phyloP scores from a whole-genome alignment of 2,797 vertebrate genomes.

The Alauda arvensis region DNA sequence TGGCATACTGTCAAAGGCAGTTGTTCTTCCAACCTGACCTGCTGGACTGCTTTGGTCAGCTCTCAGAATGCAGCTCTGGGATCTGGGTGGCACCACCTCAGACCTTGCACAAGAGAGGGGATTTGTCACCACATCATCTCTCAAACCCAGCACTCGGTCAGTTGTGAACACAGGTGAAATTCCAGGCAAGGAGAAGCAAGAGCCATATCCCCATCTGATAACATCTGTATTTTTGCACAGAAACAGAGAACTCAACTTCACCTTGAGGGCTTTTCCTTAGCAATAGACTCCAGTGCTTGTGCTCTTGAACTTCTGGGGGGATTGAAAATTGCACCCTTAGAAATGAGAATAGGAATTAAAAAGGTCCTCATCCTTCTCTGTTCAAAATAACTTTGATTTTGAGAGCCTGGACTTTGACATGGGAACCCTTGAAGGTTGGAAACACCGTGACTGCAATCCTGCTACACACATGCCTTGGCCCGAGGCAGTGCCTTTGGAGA shows the following conservation, averaged over 20 bases:
- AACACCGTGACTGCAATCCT: not conserved
- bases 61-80: not conserved
- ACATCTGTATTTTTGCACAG: not conserved
- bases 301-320: not conserved
- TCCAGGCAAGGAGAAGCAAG: not conserved
- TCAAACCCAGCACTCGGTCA: not conserved
- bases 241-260: not conserved
- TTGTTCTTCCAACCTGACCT: not conserved
- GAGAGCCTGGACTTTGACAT: not conserved
- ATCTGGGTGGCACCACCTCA: not conserved
- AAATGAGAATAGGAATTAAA: not conserved
- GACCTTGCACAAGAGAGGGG: not conserved
- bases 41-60: not conserved
- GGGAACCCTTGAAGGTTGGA: not conserved
- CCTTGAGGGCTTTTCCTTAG: not conserved
- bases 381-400: not conserved
- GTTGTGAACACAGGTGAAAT: not conserved
- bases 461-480: rapidly evolving
- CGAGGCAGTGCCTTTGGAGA: not conserved
- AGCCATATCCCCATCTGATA: not conserved
- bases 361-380: not conserved
- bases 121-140: rapidly evolving
- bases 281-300: not conserved
- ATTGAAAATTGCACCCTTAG: not conserved
- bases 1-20: not conserved